These are phyloP conservation scores for Lepidurus packardi DNA, from an alignment of 1,140 invertebrate genomes.

Conservation along the genomic window DNA sequence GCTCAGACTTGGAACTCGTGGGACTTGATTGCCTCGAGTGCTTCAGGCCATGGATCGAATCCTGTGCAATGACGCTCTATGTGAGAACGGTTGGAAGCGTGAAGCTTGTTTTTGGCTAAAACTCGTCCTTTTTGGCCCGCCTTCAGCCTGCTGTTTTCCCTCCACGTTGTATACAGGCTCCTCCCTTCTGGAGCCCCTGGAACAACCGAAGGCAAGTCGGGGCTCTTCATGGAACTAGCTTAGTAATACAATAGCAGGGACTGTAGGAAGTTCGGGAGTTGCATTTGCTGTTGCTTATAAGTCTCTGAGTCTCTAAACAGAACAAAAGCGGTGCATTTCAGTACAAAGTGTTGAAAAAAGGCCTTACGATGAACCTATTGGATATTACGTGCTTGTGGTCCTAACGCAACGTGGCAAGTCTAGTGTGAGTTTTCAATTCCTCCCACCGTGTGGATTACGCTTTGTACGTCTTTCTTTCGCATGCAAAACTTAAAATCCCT, in stretches of 20 bases:
- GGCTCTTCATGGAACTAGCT: background rate
- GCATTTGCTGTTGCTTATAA: background rate
- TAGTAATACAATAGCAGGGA: slow-evolving; percentile 15
- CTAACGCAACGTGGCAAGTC: background rate
- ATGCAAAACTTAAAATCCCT: background rate
- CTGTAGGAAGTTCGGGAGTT: background rate
- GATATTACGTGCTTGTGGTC: slow-evolving; percentile 1
- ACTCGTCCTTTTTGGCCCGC: background rate
- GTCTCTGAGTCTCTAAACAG: background rate
- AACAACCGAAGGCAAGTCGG: background rate
- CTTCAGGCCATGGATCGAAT: background rate
- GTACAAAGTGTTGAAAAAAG: background rate
- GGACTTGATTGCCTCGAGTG: background rate
- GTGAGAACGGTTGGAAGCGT: background rate
- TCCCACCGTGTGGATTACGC: background rate
- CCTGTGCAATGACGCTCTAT: background rate
- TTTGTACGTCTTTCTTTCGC: background rate
- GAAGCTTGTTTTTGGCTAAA: slow-evolving; percentile 5
- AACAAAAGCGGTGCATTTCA: background rate
- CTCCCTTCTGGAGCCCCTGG: background rate
- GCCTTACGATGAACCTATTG: slow-evolving; percentile 9
- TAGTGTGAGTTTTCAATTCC: background rate
- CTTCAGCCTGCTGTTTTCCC: background rate
- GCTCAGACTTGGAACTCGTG: background rate
- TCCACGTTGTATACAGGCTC: background rate